Evolutionary conservation across 2,888 invertebrate species (phyloP).

Genomic region (Spatulosminthurus flaviceps): DNA sequence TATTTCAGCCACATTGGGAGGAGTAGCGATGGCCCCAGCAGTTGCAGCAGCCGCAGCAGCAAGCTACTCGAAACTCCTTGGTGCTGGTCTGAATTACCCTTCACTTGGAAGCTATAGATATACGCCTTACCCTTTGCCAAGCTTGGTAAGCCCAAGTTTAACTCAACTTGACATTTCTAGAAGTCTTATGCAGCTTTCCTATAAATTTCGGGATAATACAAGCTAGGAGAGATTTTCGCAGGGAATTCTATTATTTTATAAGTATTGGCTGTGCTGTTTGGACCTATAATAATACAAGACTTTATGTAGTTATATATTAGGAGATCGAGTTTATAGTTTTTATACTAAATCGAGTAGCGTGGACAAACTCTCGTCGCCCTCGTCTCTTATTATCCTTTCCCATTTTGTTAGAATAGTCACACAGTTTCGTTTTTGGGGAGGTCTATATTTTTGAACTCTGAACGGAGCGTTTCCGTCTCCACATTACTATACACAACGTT

Average conservation of each 20-base stretch:
- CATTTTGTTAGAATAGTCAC: conserved; percentile 6
- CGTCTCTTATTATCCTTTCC: conserved; percentile 6
- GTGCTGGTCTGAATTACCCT: conserved; percentile 62
- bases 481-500: background rate
- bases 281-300: background rate
- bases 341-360: background rate
- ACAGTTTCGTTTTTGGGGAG: background rate
- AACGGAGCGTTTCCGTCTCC: conserved; percentile 9
- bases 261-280: conserved; percentile 1
- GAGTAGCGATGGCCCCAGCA: conserved; percentile 60
- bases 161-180: conserved; percentile 22
- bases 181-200: background rate
- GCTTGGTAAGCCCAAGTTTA: conserved; percentile 58
- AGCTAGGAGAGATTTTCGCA: background rate
- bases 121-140: conserved; percentile 63
- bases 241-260: conserved; percentile 1
- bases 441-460: conserved; percentile 14
- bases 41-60: conserved; percentile 59
- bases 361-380: conserved; percentile 8
- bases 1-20: conserved; percentile 57
- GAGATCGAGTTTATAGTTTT: background rate
- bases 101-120: conserved; percentile 63
- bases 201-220: background rate
- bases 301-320: background rate
- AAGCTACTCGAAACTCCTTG: conserved; percentile 61